Percentiles rank a stretch among this genome's conserved stretches.
Evolutionary conservation across 2,888 invertebrate genomes (phyloP).

Genomic region (Cantharis lateralis): DNA sequence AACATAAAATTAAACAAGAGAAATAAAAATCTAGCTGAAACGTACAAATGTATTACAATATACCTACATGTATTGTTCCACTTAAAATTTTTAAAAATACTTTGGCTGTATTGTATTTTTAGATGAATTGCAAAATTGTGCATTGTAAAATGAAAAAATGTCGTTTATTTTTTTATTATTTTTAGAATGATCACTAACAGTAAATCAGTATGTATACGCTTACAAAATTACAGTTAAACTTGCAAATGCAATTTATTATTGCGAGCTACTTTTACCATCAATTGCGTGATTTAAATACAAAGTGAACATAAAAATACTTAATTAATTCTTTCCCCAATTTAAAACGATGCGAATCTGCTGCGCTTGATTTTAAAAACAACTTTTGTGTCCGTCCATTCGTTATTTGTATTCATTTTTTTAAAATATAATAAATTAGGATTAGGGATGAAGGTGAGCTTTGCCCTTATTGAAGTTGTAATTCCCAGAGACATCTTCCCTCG

Average conservation of each 20-base stretch:
- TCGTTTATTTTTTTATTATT: background rate
- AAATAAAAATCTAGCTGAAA: conserved; percentile 11
- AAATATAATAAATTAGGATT: background rate
- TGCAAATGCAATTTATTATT: background rate
- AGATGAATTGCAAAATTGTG: background rate
- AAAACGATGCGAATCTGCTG: background rate
- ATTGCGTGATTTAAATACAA: background rate
- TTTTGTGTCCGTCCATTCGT: background rate
- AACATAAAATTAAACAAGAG: conserved; percentile 22
- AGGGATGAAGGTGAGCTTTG: background rate
- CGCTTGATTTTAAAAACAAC: background rate
- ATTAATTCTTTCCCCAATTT: background rate
- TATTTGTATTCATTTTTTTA: background rate
- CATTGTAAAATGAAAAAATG: background rate
- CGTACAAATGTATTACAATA: conserved; percentile 5
- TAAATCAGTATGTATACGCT: background rate
- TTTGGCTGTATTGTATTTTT: background rate
- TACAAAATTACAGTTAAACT: background rate
- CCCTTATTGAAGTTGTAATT: background rate
- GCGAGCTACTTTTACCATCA: background rate
- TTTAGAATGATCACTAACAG: background rate
- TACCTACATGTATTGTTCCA: background rate
- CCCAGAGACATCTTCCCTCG: background rate
- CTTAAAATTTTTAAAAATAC: background rate
- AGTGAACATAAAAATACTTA: background rate